Conservation (phyloP, 1,140 invertebrate species). For the Gonatopus flavifemur region DNA sequence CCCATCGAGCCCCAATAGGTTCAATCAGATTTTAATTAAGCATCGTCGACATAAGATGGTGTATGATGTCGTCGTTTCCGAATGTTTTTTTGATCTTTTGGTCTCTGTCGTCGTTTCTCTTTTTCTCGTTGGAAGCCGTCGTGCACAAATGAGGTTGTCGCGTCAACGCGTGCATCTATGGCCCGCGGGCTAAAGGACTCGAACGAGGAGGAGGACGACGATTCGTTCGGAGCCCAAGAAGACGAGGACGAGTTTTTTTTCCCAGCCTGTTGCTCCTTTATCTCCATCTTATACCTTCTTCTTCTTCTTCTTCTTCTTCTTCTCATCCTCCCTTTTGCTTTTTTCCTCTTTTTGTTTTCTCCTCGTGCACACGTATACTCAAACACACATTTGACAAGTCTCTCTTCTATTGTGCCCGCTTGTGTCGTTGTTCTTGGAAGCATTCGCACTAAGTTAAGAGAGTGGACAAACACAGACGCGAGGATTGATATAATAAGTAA, state of each 20-base stretch:
- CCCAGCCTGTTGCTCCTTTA: slow-evolving; percentile 12
- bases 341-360: no score
- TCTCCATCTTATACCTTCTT: not conserved
- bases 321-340: slow-evolving; percentile 7
- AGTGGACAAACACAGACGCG: no score
- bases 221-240: slow-evolving; percentile 21
- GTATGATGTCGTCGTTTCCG: no score
- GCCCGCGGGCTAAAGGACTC: slow-evolving; percentile 20
- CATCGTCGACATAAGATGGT: no score
- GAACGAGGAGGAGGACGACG: not conserved
- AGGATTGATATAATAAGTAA: no score
- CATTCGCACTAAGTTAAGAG: no score
- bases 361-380: not conserved
- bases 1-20: no score
- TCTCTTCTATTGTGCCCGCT: slow-evolving; percentile 3
- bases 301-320: slow-evolving; percentile 14
- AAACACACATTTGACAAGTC: slow-evolving; percentile 12
- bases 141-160: slow-evolving; percentile 58
- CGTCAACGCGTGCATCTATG: slow-evolving; percentile 47
- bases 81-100: no score
- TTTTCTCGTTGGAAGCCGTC: slow-evolving; percentile 39
- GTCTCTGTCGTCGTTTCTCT: no score
- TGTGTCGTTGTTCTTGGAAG: slow-evolving; percentile 22
- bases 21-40: no score
- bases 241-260: slow-evolving; percentile 44